Evolutionary conservation across 2,888 invertebrate genomes (phyloP).

Genomic region (Pharmacophagus antenor): DNA sequence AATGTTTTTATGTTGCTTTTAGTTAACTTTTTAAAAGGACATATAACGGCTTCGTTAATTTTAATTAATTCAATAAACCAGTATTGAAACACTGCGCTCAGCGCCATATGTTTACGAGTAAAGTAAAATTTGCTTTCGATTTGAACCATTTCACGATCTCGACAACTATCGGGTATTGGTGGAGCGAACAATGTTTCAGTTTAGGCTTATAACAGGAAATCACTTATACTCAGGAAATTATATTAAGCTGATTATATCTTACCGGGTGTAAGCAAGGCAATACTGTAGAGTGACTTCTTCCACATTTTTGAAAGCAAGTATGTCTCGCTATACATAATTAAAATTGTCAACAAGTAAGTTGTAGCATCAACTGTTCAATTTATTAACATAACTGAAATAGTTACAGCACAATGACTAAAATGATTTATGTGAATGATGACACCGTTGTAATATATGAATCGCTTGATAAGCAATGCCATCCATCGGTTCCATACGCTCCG

Average conservation of each 20-base stretch:
- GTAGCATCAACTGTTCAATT: slow-evolving; percentile 76
- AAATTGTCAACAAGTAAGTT: slow-evolving; percentile 73
- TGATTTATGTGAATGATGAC: slow-evolving; percentile 64
- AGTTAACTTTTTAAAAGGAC: slow-evolving; percentile 63
- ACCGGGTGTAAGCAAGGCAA: slow-evolving; percentile 81
- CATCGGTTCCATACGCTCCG: slow-evolving; percentile 40
- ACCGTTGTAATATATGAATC: slow-evolving; percentile 57
- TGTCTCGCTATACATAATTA: slow-evolving; percentile 80
- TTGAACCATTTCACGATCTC: too few relatives aligned
- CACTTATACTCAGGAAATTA: slow-evolving; percentile 78
- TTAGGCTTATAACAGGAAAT: slow-evolving; percentile 69
- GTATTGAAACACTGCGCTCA: slow-evolving; percentile 66
- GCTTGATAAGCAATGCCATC: slow-evolving; percentile 55
- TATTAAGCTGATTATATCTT: slow-evolving; percentile 80
- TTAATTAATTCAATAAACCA: slow-evolving; percentile 57
- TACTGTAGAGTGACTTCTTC: slow-evolving; percentile 81
- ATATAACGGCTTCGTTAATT: slow-evolving; percentile 70
- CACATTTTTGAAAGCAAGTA: slow-evolving; percentile 78
- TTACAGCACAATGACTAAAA: slow-evolving; percentile 75
- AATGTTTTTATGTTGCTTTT: slow-evolving; percentile 7
- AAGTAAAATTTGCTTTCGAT: slow-evolving; percentile 32
- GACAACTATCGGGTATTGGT: background rate
- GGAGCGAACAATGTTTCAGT: slow-evolving; percentile 65
- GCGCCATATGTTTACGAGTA: slow-evolving; percentile 38
- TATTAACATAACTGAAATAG: slow-evolving; percentile 64